These are phyloP conservation scores for Tragelaphus imberbis DNA, from an alignment of 2,113 vertebrate species.

Conservation along the genomic window DNA sequence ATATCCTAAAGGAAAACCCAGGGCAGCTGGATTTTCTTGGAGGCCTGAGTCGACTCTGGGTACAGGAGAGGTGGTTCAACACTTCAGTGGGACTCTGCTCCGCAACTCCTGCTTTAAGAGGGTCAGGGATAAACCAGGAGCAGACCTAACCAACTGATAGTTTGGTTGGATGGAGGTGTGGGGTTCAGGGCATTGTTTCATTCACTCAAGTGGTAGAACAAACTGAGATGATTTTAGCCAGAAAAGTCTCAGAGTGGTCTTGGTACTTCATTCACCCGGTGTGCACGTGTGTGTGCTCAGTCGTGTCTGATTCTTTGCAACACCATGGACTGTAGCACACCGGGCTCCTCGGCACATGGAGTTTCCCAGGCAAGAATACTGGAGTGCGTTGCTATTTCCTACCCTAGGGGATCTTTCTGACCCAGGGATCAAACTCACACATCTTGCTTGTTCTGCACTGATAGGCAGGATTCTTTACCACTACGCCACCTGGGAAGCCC, in stretches of 20 bases:
- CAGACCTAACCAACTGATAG: neutral
- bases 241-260: neutral
- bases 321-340: neutral
- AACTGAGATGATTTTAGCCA: neutral
- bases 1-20: slow-evolving; percentile 41
- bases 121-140: neutral
- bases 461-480: neutral
- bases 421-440: neutral
- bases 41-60: neutral
- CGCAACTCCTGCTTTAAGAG: neutral
- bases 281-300: neutral
- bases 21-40: neutral
- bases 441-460: neutral
- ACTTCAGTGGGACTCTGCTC: neutral
- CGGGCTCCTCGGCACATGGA: neutral
- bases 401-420: neutral
- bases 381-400: neutral
- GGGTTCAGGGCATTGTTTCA: neutral
- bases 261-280: neutral
- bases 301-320: neutral
- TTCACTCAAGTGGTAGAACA: neutral
- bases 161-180: neutral
- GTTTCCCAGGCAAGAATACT: neutral
- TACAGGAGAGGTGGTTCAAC: neutral
- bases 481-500: neutral